Evolutionary conservation across 1,140 invertebrate species (phyloP), one percentile per base, ranked within the genome.

Genomic region (Meloidogyne hapla): DNA sequence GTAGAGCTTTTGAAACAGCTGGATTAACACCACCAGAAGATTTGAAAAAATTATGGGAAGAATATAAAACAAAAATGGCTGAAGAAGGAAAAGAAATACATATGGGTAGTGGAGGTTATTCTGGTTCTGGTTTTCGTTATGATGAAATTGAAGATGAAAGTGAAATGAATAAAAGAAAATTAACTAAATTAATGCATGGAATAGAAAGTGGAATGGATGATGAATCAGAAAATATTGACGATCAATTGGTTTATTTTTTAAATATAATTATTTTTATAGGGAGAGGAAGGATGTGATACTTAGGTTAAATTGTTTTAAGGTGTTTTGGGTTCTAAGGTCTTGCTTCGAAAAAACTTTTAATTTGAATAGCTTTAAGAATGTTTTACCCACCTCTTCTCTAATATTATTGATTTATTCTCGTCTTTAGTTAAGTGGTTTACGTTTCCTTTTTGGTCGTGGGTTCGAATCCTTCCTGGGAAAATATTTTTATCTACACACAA

Each of bases 131-230:
- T 18, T 99, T 96, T 88, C 99, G 99, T 88, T 99, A 99, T 88
- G 96, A 99, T 88, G 96, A 98, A 87, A 93, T 93, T 6, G 97
- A 99, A 89, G 95, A 96, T 0, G 93, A 95, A 61, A 93, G 92
- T 0, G 94, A 94, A 81, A 94, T 98, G 28, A 85, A 88, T 81
- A 95, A 95, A 88, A 98, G 98, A 88, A 98, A 97, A 84, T 92
- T 98, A 88, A 95, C 98, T 88, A 99, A 98, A 88, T 94, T 95
- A 23, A 95, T 95, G 0, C 89, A 98, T 0, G 96, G 91, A 38
- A 79, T 87, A 67, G 85, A 87, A 69, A 75, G 76, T 13, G 81
- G 78, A 64, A 96, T 98, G 85, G 96, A 99, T 86, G 97, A 99
- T 85, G 96, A 99, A 84, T 92, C 96, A 72, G 95, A 96, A 87